A percentile compares a stretch with the other conserved stretches of the same genome.
Evolutionary conservation across 2,113 vertebrate species (phyloP).

Genomic region (Crotalus tigris): DNA sequence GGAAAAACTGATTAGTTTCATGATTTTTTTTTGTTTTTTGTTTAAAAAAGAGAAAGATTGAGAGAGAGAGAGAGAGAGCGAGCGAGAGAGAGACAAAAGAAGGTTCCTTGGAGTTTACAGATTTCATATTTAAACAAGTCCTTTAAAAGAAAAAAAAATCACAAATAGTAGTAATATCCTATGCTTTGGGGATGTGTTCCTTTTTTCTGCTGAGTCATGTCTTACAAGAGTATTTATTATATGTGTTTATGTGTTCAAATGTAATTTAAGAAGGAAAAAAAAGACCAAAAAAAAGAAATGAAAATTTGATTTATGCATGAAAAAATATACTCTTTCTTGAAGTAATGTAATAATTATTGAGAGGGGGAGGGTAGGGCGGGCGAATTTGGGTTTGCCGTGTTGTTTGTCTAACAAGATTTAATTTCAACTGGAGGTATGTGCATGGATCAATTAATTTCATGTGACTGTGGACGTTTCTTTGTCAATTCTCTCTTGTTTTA

Average conservation of each 20-base stretch:
- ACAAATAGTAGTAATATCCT: constrained; percentile 51
- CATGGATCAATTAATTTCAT: constrained; percentile 55
- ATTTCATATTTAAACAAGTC: constrained; percentile 71
- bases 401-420: constrained; percentile 52
- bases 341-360: constrained; percentile 68
- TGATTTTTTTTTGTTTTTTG: constrained; percentile 6
- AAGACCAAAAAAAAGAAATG: constrained; percentile 61
- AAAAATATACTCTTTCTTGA: constrained; percentile 73
- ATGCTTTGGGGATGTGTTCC: constrained; percentile 67
- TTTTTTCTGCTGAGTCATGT: constrained; percentile 69
- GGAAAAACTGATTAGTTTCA: constrained; percentile 59
- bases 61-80: not conserved
- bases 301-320: constrained; percentile 75
- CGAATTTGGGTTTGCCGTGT: constrained; percentile 54
- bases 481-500: not conserved
- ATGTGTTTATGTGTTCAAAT: constrained; percentile 90
- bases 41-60: constrained; percentile 6
- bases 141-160: constrained; percentile 58
- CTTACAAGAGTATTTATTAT: constrained; percentile 83
- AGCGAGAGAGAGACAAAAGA: constrained; percentile 28
- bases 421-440: constrained; percentile 58
- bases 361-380: constrained; percentile 52
- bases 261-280: constrained; percentile 87
- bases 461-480: not conserved
- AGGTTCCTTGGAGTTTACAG: constrained; percentile 73